phyloP scores from a whole-genome alignment of 1,140 invertebrate species.

The Thrips palmi region DNA sequence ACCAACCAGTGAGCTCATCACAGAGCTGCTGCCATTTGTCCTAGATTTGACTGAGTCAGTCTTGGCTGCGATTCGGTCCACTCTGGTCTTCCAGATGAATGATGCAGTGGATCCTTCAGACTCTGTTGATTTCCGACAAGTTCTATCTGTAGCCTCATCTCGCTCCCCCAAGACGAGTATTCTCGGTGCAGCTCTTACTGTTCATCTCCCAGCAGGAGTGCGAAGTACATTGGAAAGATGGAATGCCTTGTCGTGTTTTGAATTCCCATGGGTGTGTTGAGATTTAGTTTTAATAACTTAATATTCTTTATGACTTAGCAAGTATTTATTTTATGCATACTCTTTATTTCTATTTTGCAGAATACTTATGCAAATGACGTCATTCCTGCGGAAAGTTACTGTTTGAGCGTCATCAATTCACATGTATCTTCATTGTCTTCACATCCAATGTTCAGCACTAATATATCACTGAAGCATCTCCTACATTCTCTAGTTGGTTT shows the following conservation, averaged over 20 bases:
- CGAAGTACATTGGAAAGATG: constrained; percentile 41
- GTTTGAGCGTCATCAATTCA: constrained; percentile 31
- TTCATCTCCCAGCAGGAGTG: constrained; percentile 34
- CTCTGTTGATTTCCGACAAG: constrained; percentile 30
- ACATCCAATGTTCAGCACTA: constrained; percentile 19
- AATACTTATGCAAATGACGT: constrained; percentile 55
- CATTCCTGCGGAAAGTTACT: constrained; percentile 64
- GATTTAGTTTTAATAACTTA: constrained; percentile 4
- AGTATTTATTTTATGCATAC: constrained; percentile 1
- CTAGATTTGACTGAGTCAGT: constrained; percentile 38
- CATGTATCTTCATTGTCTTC: constrained; percentile 22
- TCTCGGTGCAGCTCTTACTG: constrained; percentile 32
- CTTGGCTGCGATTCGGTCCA: constrained; percentile 28
- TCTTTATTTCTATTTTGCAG: constrained; percentile 26
- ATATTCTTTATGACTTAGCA: not conserved
- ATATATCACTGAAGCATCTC: constrained; percentile 40
- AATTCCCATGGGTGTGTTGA: constrained; percentile 27
- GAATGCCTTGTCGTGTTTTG: constrained; percentile 31
- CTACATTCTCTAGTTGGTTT: constrained; percentile 36
- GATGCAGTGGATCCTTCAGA: constrained; percentile 32
- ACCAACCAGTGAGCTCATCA: constrained; percentile 21
- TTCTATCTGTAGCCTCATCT: constrained; percentile 38
- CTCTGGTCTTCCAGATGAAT: constrained; percentile 30
- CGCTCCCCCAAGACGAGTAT: constrained; percentile 27
- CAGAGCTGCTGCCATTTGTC: constrained; percentile 40